Evolutionary conservation across 2,797 vertebrate genomes (phyloP), one percentile per base, ranked within the genome.

Genomic region (Coregonus ussuriensis): DNA sequence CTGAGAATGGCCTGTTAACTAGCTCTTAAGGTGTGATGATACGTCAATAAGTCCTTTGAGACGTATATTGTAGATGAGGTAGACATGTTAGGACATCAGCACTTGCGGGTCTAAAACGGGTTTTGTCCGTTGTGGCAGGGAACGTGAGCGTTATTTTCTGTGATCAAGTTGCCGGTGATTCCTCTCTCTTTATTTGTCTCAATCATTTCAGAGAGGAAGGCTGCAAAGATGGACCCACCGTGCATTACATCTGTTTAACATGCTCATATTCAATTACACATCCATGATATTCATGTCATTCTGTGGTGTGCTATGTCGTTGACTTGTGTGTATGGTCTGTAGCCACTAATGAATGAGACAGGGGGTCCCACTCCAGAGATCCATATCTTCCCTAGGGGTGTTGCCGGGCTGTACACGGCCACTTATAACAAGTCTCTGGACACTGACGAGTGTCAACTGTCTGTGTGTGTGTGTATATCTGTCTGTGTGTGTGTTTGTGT

Each of bases 1-100:
- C 88, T 91, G 87, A 84, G 76, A 87, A 84, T 84, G 82, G 83
- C 81, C 76, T 83, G 54, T 59, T 59, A 59, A 59, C 79, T 79
- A 75, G 14, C 29, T 31, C 6, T 79, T 69, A 51, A 69, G 71
- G 67, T 74, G 33, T 74, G 54, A 80, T 72, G 63, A 2, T 29
- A 71, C 1, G 1, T 53, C 9, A 31, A 51, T 9, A 14, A 31
- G 21, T 18, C 25, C 62, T 25, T 31, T 11, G 62, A 31, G n/a
- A 13, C 6, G 15, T 79, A 29, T 13, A 11, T 29, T 6, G 25
- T 21, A 13, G 21, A 31, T 31, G 63, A 4, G 9, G 13, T 29
- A 13, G 63, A 14, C 4, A 13, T 31, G 33, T 14, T 14, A 13
- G 11, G 9, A 66, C 63, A 29, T 29, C 29, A 1, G 1, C 25